These are phyloP conservation scores for Zaprionus obscuricornis DNA, from an alignment of 2,888 invertebrate species.

Conservation along the genomic window DNA sequence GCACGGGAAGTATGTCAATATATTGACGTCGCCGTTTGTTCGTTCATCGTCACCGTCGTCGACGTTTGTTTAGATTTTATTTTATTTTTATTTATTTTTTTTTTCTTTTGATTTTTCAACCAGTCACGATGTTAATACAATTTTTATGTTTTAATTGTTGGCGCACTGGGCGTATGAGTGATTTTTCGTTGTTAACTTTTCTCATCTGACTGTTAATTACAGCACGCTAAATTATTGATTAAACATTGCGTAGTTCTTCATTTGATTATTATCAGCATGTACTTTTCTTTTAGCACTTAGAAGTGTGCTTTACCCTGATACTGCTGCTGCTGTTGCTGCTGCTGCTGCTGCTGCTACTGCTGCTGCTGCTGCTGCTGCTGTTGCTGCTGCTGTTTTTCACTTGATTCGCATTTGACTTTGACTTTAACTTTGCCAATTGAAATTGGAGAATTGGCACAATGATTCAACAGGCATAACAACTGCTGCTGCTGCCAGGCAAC, in stretches of 20 bases:
- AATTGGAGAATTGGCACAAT: constrained; percentile 16
- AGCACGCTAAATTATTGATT: constrained; percentile 45
- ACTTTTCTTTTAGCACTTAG: constrained; percentile 12
- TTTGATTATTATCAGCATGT: constrained; percentile 46
- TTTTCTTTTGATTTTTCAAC: constrained; percentile 30
- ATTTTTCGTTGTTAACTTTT: constrained; percentile 67
- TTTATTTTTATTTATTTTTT: constrained; percentile 10
- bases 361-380: too few species aligned
- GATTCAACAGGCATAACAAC: constrained; percentile 45
- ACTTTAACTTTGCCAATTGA: too few species aligned
- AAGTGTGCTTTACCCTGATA: constrained; percentile 59
- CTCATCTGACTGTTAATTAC: constrained; percentile 67
- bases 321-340: too few species aligned
- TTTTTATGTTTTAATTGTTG: constrained; percentile 73
- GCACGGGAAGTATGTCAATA: too few species aligned
- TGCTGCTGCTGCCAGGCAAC: constrained; percentile 43
- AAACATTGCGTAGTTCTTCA: constrained; percentile 42
- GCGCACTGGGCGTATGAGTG: constrained; percentile 69
- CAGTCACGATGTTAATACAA: constrained; percentile 80
- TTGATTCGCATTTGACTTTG: too few species aligned
- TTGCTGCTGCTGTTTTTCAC: too few species aligned
- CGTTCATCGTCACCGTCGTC: too few species aligned
- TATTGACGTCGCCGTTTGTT: constrained; percentile 59
- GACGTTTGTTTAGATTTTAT: too few species aligned
- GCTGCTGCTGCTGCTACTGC: too few species aligned